Evolutionary conservation across 2,888 invertebrate species (phyloP).

Genomic region (Melitaea athalia): DNA sequence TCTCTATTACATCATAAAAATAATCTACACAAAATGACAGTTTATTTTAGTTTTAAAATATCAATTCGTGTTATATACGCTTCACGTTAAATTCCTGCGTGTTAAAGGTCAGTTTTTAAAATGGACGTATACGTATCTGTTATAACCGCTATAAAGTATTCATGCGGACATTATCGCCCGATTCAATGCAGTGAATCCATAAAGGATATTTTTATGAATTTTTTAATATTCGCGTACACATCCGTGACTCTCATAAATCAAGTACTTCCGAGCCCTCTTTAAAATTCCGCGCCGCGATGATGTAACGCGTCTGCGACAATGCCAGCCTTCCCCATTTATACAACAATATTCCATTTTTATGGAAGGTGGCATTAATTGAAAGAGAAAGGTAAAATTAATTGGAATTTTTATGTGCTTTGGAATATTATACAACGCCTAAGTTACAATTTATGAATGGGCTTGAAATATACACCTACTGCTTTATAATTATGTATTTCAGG

Average conservation of each 20-base stretch:
- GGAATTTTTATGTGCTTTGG: constrained; percentile 8
- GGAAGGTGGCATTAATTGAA: constrained; percentile 11
- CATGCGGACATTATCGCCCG: constrained; percentile 37
- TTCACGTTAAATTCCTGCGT: neutral
- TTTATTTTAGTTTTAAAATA: neutral
- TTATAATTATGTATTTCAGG: no score
- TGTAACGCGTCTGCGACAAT: constrained; percentile 73
- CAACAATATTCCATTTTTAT: constrained; percentile 13
- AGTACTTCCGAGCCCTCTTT: constrained; percentile 75
- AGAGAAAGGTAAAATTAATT: neutral
- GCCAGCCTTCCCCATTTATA: constrained; percentile 53
- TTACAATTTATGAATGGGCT: neutral
- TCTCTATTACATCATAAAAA: neutral
- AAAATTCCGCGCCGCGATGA: constrained; percentile 71
- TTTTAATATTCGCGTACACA: constrained; percentile 74
- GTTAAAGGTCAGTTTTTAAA: constrained; percentile 9
- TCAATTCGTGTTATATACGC: neutral
- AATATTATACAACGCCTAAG: neutral
- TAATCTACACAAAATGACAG: neutral
- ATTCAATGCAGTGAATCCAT: constrained; percentile 60
- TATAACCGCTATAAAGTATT: constrained; percentile 31
- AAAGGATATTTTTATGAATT: constrained; percentile 74
- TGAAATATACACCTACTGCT: neutral
- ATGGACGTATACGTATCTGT: constrained; percentile 16
- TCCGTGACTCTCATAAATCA: constrained; percentile 73